phyloP scores from a whole-genome alignment of 1,140 invertebrate genomes.

The Pectinophora gossypiella region DNA sequence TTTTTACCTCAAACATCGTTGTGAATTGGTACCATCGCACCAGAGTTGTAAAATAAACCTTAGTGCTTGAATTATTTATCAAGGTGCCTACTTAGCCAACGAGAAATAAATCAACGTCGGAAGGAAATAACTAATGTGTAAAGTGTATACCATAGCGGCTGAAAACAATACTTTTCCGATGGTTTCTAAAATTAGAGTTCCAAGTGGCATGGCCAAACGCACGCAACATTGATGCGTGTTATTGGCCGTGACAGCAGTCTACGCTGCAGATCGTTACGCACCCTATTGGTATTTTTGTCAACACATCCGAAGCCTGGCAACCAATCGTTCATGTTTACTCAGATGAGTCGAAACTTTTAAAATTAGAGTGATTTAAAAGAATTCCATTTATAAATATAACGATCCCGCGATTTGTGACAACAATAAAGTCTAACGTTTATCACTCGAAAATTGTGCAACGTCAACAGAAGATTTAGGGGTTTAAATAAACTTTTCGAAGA shows the following conservation, averaged over 20 bases:
- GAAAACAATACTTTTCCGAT: slow-evolving; percentile 12
- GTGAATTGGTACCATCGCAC: neutral
- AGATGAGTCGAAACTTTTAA: slow-evolving; percentile 61
- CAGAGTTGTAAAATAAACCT: neutral
- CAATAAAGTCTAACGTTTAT: no score
- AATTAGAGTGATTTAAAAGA: slow-evolving; percentile 35
- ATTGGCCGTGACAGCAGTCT: slow-evolving; percentile 61
- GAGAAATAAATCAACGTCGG: neutral
- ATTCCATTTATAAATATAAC: neutral
- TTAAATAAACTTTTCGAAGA: no score
- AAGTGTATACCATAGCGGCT: neutral
- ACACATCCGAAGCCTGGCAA: slow-evolving; percentile 17
- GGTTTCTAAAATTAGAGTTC: slow-evolving; percentile 34
- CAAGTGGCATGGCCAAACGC: slow-evolving; percentile 57
- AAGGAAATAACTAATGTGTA: no score
- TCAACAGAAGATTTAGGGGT: no score
- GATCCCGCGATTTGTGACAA: neutral
- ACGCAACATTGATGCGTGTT: slow-evolving; percentile 61
- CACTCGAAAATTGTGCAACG: no score
- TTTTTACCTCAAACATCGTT: neutral
- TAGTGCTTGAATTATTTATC: neutral
- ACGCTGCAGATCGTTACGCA: slow-evolving; percentile 30
- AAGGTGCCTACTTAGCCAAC: neutral
- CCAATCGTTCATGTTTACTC: slow-evolving; percentile 53
- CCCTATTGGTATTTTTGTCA: slow-evolving; percentile 61